Percentiles rank a stretch among this genome's conserved stretches.
These are phyloP conservation scores for Adoxophyes honmai DNA, from an alignment of 1,140 invertebrate species.

Conservation along the genomic window DNA sequence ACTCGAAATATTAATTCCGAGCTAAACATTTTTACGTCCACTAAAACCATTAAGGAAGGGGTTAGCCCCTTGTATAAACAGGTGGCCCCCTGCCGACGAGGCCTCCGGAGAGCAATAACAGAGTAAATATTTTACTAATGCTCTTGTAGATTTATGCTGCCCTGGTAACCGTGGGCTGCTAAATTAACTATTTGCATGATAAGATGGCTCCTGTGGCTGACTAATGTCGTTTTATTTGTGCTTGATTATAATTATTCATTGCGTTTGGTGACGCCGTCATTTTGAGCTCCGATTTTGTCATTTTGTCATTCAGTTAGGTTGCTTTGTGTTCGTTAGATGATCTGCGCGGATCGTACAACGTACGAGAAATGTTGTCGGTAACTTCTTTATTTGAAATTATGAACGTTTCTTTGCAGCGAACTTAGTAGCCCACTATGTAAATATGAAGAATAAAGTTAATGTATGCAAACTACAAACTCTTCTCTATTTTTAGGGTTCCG, in stretches of 20 bases:
- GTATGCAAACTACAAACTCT: too few relatives aligned
- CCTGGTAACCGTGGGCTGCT: background rate
- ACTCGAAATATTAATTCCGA: slow-evolving; percentile 17
- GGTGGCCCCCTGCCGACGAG: slow-evolving; percentile 19
- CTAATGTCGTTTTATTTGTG: background rate
- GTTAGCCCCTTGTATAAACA: slow-evolving; percentile 30
- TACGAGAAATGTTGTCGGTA: too few relatives aligned
- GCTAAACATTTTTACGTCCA: slow-evolving; percentile 31
- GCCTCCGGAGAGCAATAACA: slow-evolving; percentile 18
- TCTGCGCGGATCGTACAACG: too few relatives aligned
- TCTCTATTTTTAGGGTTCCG: too few relatives aligned
- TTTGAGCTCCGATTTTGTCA: too few relatives aligned
- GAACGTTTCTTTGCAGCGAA: too few relatives aligned
- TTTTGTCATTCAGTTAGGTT: too few relatives aligned
- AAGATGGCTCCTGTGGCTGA: slow-evolving; percentile 9
- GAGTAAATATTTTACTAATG: slow-evolving; percentile 23
- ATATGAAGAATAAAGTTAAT: too few relatives aligned
- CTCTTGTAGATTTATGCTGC: slow-evolving; percentile 11
- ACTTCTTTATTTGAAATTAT: too few relatives aligned
- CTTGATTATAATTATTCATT: background rate
- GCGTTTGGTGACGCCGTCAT: too few relatives aligned
- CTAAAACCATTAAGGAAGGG: slow-evolving; percentile 37
- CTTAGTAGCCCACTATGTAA: too few relatives aligned
- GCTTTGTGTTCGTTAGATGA: too few relatives aligned
- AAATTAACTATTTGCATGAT: slow-evolving; percentile 23